Base-by-base conservation (phyloP, 2,888 invertebrate species). In the Aquatica leii region DNA sequence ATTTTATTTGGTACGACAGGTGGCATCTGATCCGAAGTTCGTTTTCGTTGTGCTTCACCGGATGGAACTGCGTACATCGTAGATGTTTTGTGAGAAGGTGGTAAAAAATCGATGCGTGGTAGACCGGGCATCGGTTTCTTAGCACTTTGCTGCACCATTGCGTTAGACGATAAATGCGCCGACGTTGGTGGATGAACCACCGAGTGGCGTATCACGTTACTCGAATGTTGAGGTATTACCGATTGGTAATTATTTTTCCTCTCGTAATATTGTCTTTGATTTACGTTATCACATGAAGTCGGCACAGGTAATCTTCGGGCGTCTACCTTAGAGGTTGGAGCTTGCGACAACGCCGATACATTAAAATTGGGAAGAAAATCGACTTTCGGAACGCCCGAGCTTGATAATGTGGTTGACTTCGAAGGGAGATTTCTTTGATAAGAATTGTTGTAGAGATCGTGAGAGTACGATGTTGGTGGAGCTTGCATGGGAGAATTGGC, bases 341-440 rank as follows among this genome's bases (percentile, higher is more conserved):
- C 56, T 50, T 66, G 71, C 53, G 69, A 73, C 46, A 77, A 58
- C 4, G 76, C 59, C 9, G 79, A 84, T 48, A 85, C 84, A 71
- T 82, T 84, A 71, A 93, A 93, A 77, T 92, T 90, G 0, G 92
- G 92, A 35, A 88, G 86, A 75, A 93, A 93, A 78, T 93, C 91
- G 9, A 93, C 90, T 81, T 92, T 90, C 8, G 92, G 91, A 17
- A 90, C 86, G 53, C 84, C 82, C 2, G 82, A 79, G n/a, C 77
- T 78, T 49, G 78, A 77, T 50, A 73, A 48, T 2, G 76, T 76
- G 0, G 75, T 68, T 48, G 78, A 69, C 61, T 75, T 69, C 52
- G 76, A 70, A 14, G 68, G 69, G 12, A 78, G 66, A 70, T 68
- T 76, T 59, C 74, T 71, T 64, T 77, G 76, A 65, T 75, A 74